phyloP scores from a whole-genome alignment of 2,797 vertebrate species.

The Silurus lanzhouensis region DNA sequence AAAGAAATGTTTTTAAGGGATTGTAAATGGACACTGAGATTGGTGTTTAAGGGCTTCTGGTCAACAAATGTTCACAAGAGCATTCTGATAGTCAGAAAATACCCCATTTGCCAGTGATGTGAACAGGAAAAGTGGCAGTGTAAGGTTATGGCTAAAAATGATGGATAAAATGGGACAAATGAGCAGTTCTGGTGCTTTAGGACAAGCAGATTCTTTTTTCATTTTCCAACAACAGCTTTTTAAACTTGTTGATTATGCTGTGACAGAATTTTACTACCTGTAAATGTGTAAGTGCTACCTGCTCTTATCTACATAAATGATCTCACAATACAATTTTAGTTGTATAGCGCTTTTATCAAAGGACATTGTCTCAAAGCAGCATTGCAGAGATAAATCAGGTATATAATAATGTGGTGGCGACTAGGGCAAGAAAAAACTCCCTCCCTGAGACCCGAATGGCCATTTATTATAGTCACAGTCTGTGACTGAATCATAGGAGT shows the following conservation, averaged over 20 bases:
- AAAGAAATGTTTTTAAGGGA: not conserved
- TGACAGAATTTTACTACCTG: not conserved
- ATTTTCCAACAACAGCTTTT: not conserved
- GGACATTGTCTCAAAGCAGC: too few species aligned
- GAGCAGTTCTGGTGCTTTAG: not conserved
- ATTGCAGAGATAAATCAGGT: too few species aligned
- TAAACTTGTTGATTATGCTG: not conserved
- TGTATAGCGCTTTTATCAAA: too few species aligned
- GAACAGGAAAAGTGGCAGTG: not conserved
- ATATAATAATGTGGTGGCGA: too few species aligned
- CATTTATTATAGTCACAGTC: too few species aligned
- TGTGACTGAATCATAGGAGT: too few species aligned
- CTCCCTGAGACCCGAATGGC: too few species aligned
- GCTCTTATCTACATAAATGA: not conserved
- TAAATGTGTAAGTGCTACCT: not conserved
- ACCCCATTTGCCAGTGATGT: not conserved
- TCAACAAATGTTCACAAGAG: not conserved
- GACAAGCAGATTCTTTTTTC: not conserved
- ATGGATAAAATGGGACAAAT: not conserved
- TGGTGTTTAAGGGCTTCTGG: not conserved
- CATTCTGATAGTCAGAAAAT: not conserved
- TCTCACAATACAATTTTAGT: not conserved
- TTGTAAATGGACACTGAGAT: not conserved
- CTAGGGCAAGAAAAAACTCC: too few species aligned
- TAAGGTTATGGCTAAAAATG: not conserved